Evolutionary conservation across 2,113 vertebrate species (phyloP).

Genomic region (Cacatua alba): DNA sequence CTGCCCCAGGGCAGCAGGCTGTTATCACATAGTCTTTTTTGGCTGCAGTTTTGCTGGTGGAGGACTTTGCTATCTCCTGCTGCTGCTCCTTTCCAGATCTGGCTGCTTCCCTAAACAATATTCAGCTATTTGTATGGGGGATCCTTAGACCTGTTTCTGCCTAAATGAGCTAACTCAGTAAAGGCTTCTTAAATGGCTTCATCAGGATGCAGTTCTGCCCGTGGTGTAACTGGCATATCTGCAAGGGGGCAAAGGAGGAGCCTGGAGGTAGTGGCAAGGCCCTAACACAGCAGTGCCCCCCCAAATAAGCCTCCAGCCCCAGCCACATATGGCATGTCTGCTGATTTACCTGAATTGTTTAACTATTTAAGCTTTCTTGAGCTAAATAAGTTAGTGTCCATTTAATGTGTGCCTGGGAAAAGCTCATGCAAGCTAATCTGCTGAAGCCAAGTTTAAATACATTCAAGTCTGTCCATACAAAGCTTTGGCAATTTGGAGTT

Average conservation of each 20-base stretch:
- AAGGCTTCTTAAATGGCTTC: neutral
- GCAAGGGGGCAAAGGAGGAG: neutral
- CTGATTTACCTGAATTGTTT: neutral
- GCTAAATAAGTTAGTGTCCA: neutral
- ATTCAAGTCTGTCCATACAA: neutral
- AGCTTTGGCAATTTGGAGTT: neutral
- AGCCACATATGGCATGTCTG: neutral
- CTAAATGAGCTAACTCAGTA: neutral
- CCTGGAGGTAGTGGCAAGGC: neutral
- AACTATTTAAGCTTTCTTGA: neutral
- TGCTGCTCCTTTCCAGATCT: neutral
- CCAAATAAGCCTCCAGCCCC: neutral
- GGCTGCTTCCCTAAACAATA: neutral
- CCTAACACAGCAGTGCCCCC: neutral
- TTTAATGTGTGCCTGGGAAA: neutral
- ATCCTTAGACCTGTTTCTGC: neutral
- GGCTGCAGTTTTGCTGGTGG: neutral
- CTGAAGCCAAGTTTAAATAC: neutral
- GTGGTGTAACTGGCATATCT: neutral
- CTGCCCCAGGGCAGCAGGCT: neutral
- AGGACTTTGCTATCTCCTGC: neutral
- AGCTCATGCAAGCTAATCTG: neutral
- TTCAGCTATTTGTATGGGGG: neutral
- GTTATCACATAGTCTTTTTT: neutral
- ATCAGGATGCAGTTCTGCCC: accelerated